A percentile compares a stretch with the other conserved stretches of the same genome.
Evolutionary conservation across 1,140 invertebrate species (phyloP).

Genomic region (Drosophila nannoptera): DNA sequence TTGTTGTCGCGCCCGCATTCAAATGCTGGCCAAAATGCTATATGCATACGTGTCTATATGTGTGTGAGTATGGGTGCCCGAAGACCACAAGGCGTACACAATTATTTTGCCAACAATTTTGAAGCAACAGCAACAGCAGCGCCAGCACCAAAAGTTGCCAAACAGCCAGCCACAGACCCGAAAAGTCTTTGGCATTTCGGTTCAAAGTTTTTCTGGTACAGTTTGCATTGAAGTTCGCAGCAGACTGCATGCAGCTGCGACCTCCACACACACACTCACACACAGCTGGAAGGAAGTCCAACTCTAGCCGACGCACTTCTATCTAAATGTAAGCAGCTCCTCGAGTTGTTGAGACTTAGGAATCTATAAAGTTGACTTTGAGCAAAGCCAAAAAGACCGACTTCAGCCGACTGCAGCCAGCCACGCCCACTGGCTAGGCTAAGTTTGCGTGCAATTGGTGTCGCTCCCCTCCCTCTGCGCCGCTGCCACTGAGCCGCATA

Average conservation of each 20-base stretch:
- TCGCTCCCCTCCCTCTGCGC: neutral
- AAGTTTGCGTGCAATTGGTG: constrained; percentile 26
- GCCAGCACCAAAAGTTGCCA: constrained; percentile 46
- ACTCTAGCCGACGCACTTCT: neutral
- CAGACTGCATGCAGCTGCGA: constrained; percentile 52
- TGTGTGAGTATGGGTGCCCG: constrained; percentile 32
- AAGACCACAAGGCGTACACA: constrained; percentile 64
- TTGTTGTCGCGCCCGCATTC: constrained; percentile 48
- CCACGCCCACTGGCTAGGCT: constrained; percentile 31
- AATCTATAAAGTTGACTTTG: constrained; percentile 70
- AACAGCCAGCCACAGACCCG: constrained; percentile 36
- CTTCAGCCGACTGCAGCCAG: neutral
- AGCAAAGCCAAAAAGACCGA: constrained; percentile 7
- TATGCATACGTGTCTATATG: constrained; percentile 3
- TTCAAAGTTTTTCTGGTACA: constrained; percentile 43
- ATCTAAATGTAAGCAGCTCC: constrained; percentile 12
- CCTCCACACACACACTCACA: constrained; percentile 10
- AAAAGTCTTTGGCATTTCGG: constrained; percentile 46
- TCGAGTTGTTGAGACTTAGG: constrained; percentile 35
- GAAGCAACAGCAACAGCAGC: constrained; percentile 30
- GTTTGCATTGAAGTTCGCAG: constrained; percentile 60
- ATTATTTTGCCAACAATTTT: constrained; percentile 72
- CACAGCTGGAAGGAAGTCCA: neutral
- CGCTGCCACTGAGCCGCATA: constrained; percentile 8
- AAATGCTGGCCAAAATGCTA: constrained; percentile 53